Percentiles rank a stretch among this genome's conserved stretches.
Evolutionary conservation across 2,797 vertebrate genomes (phyloP).

Genomic region (Epinephelus awoara): DNA sequence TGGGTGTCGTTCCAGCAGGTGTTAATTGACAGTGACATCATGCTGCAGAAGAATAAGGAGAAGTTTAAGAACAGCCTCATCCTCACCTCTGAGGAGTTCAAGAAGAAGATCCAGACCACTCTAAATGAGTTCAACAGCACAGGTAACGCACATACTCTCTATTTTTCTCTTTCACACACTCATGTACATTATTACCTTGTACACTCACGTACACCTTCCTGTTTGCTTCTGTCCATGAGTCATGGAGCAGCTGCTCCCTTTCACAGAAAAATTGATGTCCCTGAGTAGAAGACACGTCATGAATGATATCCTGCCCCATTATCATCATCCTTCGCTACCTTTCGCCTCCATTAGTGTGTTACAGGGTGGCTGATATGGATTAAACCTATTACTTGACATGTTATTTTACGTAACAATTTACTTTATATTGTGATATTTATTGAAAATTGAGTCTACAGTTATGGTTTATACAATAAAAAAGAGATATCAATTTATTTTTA

Average conservation of each 20-base stretch:
- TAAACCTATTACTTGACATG: too few relatives aligned
- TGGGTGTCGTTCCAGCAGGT: constrained; percentile 90
- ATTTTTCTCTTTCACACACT: neutral
- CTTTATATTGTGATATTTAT: neutral
- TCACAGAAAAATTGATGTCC: neutral
- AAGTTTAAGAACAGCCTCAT: constrained; percentile 88
- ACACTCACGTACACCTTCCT: neutral
- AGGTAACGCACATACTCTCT: constrained; percentile 68
- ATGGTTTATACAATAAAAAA: too few relatives aligned
- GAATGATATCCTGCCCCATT: too few relatives aligned
- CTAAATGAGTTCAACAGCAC: constrained; percentile 85
- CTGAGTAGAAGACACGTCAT: constrained; percentile 5
- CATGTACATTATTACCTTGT: neutral
- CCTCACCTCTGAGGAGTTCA: constrained; percentile 88
- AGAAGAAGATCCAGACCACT: constrained; percentile 84
- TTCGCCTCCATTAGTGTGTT: neutral
- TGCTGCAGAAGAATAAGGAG: constrained; percentile 89
- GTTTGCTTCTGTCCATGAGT: neutral
- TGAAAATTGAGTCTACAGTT: too few relatives aligned
- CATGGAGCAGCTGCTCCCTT: neutral
- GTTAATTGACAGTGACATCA: constrained; percentile 86
- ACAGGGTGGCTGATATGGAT: too few relatives aligned
- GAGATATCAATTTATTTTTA: too few relatives aligned
- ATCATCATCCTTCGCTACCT: neutral
- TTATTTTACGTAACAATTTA: too few relatives aligned